Evolutionary conservation across 2,113 vertebrate genomes (phyloP), one percentile per base, ranked within the genome.

Genomic region (Chlamydotis undulata): DNA sequence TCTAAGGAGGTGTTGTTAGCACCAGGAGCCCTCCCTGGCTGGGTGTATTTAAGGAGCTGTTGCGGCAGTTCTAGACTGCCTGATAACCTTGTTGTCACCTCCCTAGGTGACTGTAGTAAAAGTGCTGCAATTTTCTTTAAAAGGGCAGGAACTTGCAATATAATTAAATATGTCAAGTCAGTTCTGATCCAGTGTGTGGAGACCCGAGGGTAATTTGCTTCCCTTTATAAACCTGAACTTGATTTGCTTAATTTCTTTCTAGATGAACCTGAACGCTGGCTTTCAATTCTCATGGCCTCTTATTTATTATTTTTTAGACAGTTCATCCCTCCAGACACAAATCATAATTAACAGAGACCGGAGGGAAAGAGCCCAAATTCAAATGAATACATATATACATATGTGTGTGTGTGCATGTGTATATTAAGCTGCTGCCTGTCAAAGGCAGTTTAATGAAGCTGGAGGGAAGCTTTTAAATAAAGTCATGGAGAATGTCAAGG

Each of bases 401-500:
- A 84, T 73, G 61, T 83, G 87, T 85, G 67, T 39, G 67, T 39
- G 70, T n/a, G 67, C 91, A 80, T 7, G 9, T 93, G 91, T 83
- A 69, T 90, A 93, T 82, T 94, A 87, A 96, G 70, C 75, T 95
- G 79, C 85, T 94, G 75, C 67, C 50, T 97, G 93, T 92, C 93
- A 96, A 94, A 94, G 89, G 69, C 56, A 67, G 73, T 96, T 96
- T 96, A 96, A 96, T 95, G 93, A 97, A 95, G 78, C 91, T 96
- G 57, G 76, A 94, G 77, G 70, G 83, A 97, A 92, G 80, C 76
- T 97, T 94, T 96, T 92, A 95, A 97, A 97, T 94, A 96, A 97
- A 97, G 94, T 95, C 91, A 94, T 84, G 94, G 96, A 97, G 94
- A 96, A 95, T 52, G 47, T 95, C 96, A 96, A 96, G 83, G 50